Conservation (phyloP, 1,140 invertebrate genomes). For the Drosophila saltans region DNA sequence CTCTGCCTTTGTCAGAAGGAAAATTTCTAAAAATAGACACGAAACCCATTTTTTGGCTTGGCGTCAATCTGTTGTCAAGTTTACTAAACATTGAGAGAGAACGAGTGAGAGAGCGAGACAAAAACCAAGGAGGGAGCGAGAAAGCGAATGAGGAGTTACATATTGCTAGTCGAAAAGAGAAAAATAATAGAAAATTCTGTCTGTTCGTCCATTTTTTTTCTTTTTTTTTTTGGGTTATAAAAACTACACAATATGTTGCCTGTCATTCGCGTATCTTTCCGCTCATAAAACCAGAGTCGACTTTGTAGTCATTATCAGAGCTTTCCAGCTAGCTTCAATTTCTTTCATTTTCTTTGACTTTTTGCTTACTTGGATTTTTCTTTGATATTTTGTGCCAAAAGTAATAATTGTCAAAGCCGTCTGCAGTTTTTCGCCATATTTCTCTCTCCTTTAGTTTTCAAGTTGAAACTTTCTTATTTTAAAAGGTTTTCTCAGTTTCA, state of each 20-base stretch:
- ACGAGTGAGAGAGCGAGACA: background rate
- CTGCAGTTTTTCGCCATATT: background rate
- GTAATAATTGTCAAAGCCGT: background rate
- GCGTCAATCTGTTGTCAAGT: slow-evolving; percentile 20
- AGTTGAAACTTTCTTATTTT: too few relatives aligned
- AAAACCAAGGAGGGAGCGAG: background rate
- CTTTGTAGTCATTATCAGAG: slow-evolving; percentile 69
- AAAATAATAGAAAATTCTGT: background rate
- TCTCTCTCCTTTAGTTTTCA: too few relatives aligned
- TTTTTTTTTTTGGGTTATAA: background rate
- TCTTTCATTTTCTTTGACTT: background rate
- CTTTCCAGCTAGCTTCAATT: slow-evolving; percentile 17
- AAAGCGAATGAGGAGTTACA: background rate
- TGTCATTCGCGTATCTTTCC: slow-evolving; percentile 34
- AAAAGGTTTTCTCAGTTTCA: too few relatives aligned
- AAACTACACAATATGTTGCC: slow-evolving; percentile 49
- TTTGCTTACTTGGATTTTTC: background rate
- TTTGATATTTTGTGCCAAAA: background rate
- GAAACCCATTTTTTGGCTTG: slow-evolving; percentile 31
- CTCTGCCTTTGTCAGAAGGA: slow-evolving; percentile 11
- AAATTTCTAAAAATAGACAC: slow-evolving; percentile 51
- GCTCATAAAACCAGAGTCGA: slow-evolving; percentile 48
- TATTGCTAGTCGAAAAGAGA: background rate
- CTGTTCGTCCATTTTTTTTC: background rate
- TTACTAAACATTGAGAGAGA: slow-evolving; percentile 7